Evolutionary conservation across 2,113 vertebrate genomes (phyloP), one percentile per base, ranked within the genome.

Genomic region (Odocoileus hemionus): DNA sequence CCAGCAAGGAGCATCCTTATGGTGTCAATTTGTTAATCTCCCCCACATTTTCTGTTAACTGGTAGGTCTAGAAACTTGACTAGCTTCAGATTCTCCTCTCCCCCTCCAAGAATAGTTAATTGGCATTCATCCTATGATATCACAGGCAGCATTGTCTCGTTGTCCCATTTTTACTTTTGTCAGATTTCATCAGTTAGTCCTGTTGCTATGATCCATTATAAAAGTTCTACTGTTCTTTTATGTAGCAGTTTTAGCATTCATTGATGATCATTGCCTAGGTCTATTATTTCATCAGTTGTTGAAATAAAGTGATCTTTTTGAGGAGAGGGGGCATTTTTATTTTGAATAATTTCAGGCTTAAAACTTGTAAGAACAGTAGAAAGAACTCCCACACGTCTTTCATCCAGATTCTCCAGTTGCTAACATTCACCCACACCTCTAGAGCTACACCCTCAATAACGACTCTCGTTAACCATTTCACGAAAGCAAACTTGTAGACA

Each of bases 281-380:
- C 52, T 54, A 2, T 67, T 47, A 2, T 79, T 47, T 67, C 74
- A 58, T 82, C 64, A 70, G 58, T 61, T n/a, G 55, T 47, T 85
- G 82, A 94, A 70, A 87, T 94, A n/a, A 5, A 28, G 14, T 70
- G 45, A 55, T 76, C 82, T 28, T 45, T 30, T 83, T 47, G 8
- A 4, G 2, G 14, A 36, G 6, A 16, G 25, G 7, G 3, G 15
- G 25, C 25, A 4, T 11, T 82, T 64, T 80, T 82, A 47, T 57
- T 87, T 85, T 93, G 82, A 87, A 16, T 74, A 28, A 50, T 89
- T 95, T 88, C 14, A 85, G 64, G 14, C 54, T 86, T 89, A 60
- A 47, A 86, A 78, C 30, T 67, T 78, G 16, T 33, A 47, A 36
- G 79, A 90, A 52, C 5, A n/a, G 50, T 61, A 79, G 17, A 47